Percentiles rank a stretch among this genome's conserved stretches.
Conservation (phyloP, 2,888 invertebrate genomes). For the Epinotia ramella region DNA sequence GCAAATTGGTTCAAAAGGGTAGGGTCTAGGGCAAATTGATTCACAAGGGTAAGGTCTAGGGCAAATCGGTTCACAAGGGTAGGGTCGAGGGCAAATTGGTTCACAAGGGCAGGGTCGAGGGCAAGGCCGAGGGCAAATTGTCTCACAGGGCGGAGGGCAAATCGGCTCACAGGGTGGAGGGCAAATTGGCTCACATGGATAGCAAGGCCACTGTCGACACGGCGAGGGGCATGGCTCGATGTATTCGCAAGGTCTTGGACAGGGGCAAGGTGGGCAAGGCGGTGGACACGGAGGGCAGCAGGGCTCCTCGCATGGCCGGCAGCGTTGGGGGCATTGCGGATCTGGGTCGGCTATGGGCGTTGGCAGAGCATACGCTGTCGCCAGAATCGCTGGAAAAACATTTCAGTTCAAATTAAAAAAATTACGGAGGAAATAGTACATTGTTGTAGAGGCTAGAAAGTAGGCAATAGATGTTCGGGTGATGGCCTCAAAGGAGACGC, state of each 20-base stretch:
- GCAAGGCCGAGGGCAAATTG: background rate
- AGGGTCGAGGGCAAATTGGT: background rate
- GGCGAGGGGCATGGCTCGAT: background rate
- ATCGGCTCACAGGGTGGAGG: background rate
- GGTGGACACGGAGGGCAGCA: slow-evolving; percentile 36
- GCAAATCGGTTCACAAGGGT: background rate
- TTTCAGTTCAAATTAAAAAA: background rate
- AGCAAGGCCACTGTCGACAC: background rate
- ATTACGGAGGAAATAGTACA: no score
- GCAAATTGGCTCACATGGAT: background rate
- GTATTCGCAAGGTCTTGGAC: slow-evolving; percentile 20
- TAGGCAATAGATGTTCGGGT: no score
- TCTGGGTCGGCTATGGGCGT: background rate
- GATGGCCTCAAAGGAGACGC: no score
- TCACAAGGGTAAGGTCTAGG: background rate
- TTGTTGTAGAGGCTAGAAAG: no score
- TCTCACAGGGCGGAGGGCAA: background rate
- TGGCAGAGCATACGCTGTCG: slow-evolving; percentile 7
- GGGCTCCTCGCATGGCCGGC: background rate
- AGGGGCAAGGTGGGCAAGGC: slow-evolving; percentile 32
- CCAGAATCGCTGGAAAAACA: slow-evolving; percentile 7
- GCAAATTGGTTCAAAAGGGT: background rate
- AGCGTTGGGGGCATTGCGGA: background rate
- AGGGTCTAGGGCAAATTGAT: background rate
- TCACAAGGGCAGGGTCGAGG: background rate